Percentiles rank a stretch among this genome's conserved stretches.
These are phyloP conservation scores for Rhinoptilus africanus DNA, from an alignment of 2,113 vertebrate species.

Conservation along the genomic window DNA sequence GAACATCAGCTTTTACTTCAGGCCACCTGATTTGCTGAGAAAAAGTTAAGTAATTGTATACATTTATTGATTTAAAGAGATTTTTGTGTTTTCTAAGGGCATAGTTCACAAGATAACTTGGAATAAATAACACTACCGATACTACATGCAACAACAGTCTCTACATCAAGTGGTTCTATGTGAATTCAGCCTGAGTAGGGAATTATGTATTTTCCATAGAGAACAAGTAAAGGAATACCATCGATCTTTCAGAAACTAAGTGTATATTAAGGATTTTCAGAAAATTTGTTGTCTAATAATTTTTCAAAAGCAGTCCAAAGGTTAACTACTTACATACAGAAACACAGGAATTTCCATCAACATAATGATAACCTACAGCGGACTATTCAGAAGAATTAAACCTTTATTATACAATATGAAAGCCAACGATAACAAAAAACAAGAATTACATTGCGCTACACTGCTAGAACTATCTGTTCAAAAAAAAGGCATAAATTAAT, in stretches of 20 bases:
- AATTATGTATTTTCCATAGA: not conserved
- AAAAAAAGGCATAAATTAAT: not conserved
- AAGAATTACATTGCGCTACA: not conserved
- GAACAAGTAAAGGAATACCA: not conserved
- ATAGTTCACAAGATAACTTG: not conserved
- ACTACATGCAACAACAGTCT: not conserved
- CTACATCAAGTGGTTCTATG: not conserved
- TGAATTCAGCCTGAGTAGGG: not conserved
- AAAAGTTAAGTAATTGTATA: not conserved
- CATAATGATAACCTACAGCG: constrained; percentile 33
- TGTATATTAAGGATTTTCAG: constrained; percentile 21
- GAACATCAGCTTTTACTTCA: not conserved
- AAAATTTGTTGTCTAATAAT: constrained; percentile 16
- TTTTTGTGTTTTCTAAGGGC: not conserved
- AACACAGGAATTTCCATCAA: constrained; percentile 33
- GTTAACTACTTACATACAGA: constrained; percentile 37
- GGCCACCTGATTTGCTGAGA: not conserved
- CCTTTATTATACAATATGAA: not conserved
- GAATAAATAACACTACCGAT: not conserved
- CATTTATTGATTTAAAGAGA: not conserved
- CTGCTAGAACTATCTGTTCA: not conserved
- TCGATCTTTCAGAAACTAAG: not conserved
- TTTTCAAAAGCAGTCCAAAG: constrained; percentile 58
- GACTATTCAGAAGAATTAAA: constrained; percentile 14
- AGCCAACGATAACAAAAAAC: not conserved